Evolutionary conservation across 1,140 invertebrate genomes (phyloP).

Genomic region (Aphaenogaster floridana): DNA sequence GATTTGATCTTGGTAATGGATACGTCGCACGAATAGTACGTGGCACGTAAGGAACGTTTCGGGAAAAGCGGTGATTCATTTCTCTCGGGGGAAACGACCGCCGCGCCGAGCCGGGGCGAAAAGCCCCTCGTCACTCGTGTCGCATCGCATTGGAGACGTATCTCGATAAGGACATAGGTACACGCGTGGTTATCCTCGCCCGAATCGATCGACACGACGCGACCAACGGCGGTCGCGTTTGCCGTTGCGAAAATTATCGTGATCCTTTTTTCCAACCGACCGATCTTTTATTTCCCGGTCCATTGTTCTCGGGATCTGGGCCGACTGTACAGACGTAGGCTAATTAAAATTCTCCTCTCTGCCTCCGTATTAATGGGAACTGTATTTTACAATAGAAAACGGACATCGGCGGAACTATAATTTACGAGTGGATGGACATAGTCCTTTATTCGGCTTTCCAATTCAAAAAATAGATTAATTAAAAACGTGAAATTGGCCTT

Average conservation of each 20-base stretch:
- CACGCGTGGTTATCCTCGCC: slow-evolving; percentile 4
- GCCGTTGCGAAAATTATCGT: slow-evolving; percentile 3
- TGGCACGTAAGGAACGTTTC: not conserved
- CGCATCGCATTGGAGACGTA: not conserved
- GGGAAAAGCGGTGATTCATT: slow-evolving; percentile 22
- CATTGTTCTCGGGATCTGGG: not conserved
- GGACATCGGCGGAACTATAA: not conserved
- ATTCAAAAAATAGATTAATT: slow-evolving; percentile 16
- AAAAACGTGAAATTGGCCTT: not conserved
- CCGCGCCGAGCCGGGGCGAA: not conserved
- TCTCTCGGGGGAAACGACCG: slow-evolving; percentile 8
- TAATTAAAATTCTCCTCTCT: slow-evolving; percentile 47
- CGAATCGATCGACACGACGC: slow-evolving; percentile 12
- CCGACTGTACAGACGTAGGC: not conserved
- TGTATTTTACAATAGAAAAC: not conserved
- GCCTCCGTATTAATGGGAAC: not conserved
- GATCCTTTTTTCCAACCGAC: not conserved
- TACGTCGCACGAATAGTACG: not conserved
- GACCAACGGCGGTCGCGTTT: not conserved
- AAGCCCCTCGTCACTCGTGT: not conserved
- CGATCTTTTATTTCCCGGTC: slow-evolving; percentile 38
- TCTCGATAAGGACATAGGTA: not conserved
- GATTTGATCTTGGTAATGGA: slow-evolving; percentile 8
- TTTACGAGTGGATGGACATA: not conserved
- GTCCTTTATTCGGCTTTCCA: not conserved